Evolutionary conservation across 2,888 invertebrate genomes (phyloP), one percentile per base, ranked within the genome.

Genomic region (Dioctria rufipes): DNA sequence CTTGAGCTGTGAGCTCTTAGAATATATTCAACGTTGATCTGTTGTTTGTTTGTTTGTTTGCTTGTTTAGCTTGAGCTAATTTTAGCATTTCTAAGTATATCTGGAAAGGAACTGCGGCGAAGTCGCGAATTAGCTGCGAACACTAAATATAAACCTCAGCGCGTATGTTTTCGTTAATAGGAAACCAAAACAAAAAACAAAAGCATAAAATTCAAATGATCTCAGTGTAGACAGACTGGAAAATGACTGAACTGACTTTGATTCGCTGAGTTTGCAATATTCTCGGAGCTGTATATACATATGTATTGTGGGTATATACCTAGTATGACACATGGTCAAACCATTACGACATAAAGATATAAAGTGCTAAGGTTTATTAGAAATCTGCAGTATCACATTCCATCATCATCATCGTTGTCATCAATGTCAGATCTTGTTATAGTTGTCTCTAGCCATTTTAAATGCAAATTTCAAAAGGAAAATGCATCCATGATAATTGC

Each of bases 361-460:
- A 11, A 13, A 58, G 54, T 40, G 58, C 40, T 58, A 49, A 69
- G 25, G 58, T 51, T 73, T 73, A 58, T 73, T 73, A 73, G 73
- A 73, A 42, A 73, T 73, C 54, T 42, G 43, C 11, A n/a, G 54
- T 54, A 54, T 54, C 54, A 54, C 54, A 54, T 54, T 54, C 54
- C 54, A 54, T 54, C 54, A 54, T 54, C 54, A 73, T 73, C 73
- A 49, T 39, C n/a, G 69, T 69, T 69, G 73, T 73, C 73, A 73
- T 73, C 73, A 73, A 77, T 63, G 77, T 77, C 63, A 63, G 46
- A 11, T 77, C 43, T 77, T n/a, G 77, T 77, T 77, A 61, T 63
- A 49, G 77, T 63, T 37, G 63, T 63, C 61, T 13, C 37, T 11
- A 43, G 61, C 77, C 51, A 77, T 77, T 77, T 77, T 43, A 77